Evolutionary conservation across 2,113 vertebrate genomes (phyloP).

Genomic region (Grammomys dolichurus): DNA sequence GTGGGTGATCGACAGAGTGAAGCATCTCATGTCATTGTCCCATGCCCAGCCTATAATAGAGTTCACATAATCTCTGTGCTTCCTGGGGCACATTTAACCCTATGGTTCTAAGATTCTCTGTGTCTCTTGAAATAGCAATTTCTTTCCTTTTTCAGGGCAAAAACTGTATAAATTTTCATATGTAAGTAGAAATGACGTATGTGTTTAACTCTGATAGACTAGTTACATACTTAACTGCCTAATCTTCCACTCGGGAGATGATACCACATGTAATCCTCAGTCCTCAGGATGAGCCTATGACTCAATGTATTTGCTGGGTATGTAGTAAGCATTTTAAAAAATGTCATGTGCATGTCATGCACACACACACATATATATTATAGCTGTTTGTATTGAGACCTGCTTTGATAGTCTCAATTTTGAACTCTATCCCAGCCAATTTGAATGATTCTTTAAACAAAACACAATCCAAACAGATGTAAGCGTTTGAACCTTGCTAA

Average conservation of each 20-base stretch:
- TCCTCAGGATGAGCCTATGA: background rate
- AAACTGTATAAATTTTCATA: conserved; percentile 28
- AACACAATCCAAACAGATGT: background rate
- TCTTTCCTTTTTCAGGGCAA: conserved; percentile 4
- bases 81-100: background rate
- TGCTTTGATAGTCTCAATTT: background rate
- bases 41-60: background rate
- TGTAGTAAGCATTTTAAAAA: background rate
- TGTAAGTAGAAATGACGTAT: conserved; percentile 1
- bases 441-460: background rate
- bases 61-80: background rate
- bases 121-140: background rate
- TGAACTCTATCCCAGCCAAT: background rate
- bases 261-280: background rate
- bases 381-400: background rate
- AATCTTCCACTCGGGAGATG: conserved; percentile 32
- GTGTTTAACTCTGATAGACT: background rate
- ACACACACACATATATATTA: background rate
- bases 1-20: background rate
- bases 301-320: background rate
- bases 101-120: background rate
- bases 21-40: background rate
- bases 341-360: background rate
- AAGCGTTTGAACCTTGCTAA: background rate
- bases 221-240: conserved; percentile 25